Evolutionary conservation across 2,113 vertebrate genomes (phyloP).

Genomic region (Cyanoderma ruficeps): DNA sequence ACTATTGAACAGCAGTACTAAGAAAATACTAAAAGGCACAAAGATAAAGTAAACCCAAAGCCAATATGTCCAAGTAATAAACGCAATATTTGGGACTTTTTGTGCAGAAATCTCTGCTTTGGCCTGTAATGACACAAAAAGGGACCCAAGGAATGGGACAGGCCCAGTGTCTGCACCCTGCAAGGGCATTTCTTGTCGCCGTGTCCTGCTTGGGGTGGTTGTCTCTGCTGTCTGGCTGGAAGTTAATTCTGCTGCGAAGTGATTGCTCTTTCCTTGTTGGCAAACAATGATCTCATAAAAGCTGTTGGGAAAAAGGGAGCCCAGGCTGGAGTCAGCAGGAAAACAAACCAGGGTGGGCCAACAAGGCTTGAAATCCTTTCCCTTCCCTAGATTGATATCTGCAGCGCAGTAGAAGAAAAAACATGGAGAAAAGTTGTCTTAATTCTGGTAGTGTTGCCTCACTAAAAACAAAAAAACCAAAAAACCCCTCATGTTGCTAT

Average conservation of each 20-base stretch:
- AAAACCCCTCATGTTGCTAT: neutral
- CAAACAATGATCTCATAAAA: neutral
- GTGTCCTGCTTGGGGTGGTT: fast-evolving
- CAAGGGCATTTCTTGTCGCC: neutral
- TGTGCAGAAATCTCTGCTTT: neutral
- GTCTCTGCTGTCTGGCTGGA: neutral
- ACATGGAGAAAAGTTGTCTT: neutral
- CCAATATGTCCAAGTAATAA: neutral
- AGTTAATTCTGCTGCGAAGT: neutral
- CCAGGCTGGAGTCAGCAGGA: neutral
- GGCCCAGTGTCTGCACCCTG: neutral
- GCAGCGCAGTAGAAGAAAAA: neutral
- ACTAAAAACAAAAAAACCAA: neutral
- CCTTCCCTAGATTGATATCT: neutral
- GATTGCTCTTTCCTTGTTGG: neutral
- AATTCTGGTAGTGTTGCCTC: neutral
- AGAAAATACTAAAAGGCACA: neutral
- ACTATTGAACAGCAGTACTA: neutral
- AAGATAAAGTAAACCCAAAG: neutral
- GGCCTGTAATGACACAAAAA: neutral
- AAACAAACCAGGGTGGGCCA: neutral
- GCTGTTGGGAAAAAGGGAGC: neutral
- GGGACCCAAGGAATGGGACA: neutral
- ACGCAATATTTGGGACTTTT: neutral
- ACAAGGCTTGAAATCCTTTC: neutral